A percentile compares a stretch with the other conserved stretches of the same genome.
These are phyloP conservation scores for Aythya baeri DNA, from an alignment of 2,113 vertebrate genomes.

Conservation along the genomic window DNA sequence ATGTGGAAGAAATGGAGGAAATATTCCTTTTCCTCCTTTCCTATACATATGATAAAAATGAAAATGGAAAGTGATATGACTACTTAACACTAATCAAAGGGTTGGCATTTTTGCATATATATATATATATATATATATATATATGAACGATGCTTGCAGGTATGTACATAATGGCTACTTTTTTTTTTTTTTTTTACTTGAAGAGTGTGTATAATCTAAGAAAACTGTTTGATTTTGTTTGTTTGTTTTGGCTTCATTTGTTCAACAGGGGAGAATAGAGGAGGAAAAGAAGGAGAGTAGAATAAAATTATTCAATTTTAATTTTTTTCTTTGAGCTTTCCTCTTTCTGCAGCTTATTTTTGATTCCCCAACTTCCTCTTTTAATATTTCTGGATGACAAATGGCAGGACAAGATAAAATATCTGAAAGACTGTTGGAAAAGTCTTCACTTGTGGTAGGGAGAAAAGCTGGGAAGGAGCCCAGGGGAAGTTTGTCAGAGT, in stretches of 20 bases:
- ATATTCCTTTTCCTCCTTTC: not conserved
- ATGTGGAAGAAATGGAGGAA: not conserved
- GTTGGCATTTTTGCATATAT: not conserved
- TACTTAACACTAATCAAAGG: not conserved
- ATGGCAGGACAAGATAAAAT: not conserved
- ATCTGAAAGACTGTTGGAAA: not conserved
- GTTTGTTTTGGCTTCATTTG: not conserved
- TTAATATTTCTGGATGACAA: not conserved
- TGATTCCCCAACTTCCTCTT: not conserved
- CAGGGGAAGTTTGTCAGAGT: not conserved
- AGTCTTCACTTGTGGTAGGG: not conserved
- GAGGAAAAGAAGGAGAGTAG: not conserved
- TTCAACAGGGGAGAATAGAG: not conserved
- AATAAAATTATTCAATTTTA: not conserved
- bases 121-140: not conserved
- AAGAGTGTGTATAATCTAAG: too few species aligned
- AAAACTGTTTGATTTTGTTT: not conserved
- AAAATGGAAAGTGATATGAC: not conserved
- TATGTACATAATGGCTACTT: not conserved
- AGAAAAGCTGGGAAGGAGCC: not conserved
- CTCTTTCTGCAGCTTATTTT: not conserved
- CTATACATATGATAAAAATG: not conserved
- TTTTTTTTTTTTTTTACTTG: not conserved
- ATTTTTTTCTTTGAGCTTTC: not conserved
- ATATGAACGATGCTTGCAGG: not conserved